phyloP scores from a whole-genome alignment of 1,140 invertebrate species.

The Oryctes rhinoceros region DNA sequence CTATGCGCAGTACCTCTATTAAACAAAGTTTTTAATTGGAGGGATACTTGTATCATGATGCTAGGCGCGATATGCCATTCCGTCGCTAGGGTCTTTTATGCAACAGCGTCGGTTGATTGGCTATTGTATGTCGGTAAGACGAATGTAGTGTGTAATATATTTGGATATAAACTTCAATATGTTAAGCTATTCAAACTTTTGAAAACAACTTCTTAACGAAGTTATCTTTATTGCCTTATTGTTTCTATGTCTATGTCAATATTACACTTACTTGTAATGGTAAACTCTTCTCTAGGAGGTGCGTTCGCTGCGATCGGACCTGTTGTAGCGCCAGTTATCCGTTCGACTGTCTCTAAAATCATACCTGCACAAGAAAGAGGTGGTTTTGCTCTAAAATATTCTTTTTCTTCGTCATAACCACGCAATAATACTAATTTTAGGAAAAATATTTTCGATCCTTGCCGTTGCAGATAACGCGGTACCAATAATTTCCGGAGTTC shows the following conservation, averaged over 20 bases:
- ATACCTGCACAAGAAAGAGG: conserved; percentile 72
- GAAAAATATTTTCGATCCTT: conserved; percentile 76
- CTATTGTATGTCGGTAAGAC: conserved; percentile 66
- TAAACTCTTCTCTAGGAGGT: conserved; percentile 62
- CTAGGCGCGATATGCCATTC: conserved; percentile 74
- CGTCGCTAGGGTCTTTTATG: conserved; percentile 72
- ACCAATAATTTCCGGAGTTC: conserved; percentile 72
- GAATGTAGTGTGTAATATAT: conserved; percentile 59
- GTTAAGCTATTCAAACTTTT: neutral
- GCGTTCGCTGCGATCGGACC: conserved; percentile 74
- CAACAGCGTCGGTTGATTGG: conserved; percentile 63
- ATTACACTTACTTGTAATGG: too few relatives aligned
- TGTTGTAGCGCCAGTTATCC: conserved; percentile 75
- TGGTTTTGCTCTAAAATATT: conserved; percentile 56
- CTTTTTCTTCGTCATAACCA: neutral
- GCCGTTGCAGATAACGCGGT: conserved; percentile 80
- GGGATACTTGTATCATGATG: conserved; percentile 76
- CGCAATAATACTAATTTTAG: conserved; percentile 59
- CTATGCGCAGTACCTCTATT: conserved; percentile 73
- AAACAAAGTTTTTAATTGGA: conserved; percentile 70
- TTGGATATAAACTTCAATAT: neutral
- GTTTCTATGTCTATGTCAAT: too few relatives aligned
- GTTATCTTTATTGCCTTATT: too few relatives aligned
- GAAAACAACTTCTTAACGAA: too few relatives aligned
- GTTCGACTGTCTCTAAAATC: conserved; percentile 79